Conservation (phyloP, 1,140 invertebrate genomes). For the Bombus fervidus region DNA sequence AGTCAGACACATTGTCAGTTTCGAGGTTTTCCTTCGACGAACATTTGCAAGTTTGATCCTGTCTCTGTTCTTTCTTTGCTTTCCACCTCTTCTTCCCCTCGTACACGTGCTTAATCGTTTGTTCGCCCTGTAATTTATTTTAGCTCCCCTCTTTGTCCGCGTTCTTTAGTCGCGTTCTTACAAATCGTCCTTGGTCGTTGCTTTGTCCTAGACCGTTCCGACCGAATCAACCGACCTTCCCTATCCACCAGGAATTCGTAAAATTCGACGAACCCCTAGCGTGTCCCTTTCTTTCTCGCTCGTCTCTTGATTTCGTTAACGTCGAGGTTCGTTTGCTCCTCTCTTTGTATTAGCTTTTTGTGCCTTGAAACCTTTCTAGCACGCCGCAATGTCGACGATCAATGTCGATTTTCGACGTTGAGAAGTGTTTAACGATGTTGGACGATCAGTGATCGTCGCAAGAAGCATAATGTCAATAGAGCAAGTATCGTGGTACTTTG, state of each 20-base stretch:
- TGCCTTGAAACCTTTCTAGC: slow-evolving; percentile 12
- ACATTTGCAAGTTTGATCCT: neutral
- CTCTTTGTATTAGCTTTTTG: slow-evolving; percentile 24
- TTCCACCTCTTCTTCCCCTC: neutral
- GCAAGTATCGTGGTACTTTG: neutral
- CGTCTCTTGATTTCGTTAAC: neutral
- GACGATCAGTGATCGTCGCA: neutral
- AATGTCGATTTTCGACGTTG: neutral
- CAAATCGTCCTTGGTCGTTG: neutral
- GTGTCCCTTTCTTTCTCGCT: neutral
- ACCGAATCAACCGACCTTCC: neutral
- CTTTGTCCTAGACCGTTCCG: neutral
- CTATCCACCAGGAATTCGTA: slow-evolving; percentile 1
- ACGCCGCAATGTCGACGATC: neutral
- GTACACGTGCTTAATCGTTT: slow-evolving; percentile 18
- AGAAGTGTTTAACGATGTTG: neutral
- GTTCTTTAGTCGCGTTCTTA: neutral
- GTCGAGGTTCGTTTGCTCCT: neutral
- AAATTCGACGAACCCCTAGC: neutral
- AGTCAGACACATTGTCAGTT: neutral
- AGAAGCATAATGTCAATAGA: no score
- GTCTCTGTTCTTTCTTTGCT: neutral
- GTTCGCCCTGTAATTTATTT: slow-evolving; percentile 33
- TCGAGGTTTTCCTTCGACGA: neutral
- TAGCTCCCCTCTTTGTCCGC: neutral